Base-by-base conservation (phyloP, 2,113 vertebrate species). In the Cyrtonyx montezumae region DNA sequence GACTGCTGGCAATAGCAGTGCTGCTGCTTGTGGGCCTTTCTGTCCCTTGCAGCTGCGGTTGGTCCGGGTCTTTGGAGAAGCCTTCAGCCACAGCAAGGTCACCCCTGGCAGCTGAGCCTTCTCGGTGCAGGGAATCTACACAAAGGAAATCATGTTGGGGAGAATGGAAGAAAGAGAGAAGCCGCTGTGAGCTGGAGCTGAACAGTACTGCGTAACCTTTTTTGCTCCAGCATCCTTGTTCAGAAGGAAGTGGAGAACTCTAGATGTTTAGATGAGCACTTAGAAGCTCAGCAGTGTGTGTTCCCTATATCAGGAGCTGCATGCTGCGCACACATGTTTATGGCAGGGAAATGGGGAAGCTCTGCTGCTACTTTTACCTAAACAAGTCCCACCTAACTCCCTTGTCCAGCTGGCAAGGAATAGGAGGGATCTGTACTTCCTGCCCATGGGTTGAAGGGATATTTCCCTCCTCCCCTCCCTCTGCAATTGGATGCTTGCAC, bases 401-500 rank as follows among this genome's bases (percentile, higher is more conserved):
- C 80, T 79, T 48, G 65, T 9, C 43, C 62, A 36, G 62, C 32
- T 8, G 0, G 30, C 79, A 81, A 74, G 26, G 17, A 45, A 68
- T 48, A 62, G 45, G 34, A 56, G 67, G 84, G 26, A 87, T 11
- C 32, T 0, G 0, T 62, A 43, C 40, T 58, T 78, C 51, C 69
- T 66, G 43, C 74, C 62, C 4, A 0, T 46, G 84, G 84, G 36
- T 94, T n/a, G 2, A 2, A 0, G 75, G 59, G 71, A 79, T 45
- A 6, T 78, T 93, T 91, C 75, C 83, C 73, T 90, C 82, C 11
- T 40, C 40, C 91, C 87, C 56, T 95, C 88, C 90, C 90, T 46
- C 88, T 71, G 88, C 85, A 49, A 71, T 90, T 69, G 94, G 90
- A 90, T 36, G 73, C 92, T 95, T 91, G 90, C 88, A 79, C 61